These are phyloP conservation scores for Heliocidaris tuberculata DNA, from an alignment of 35 echinoderm and acorn worm species.

Conservation along the genomic window DNA sequence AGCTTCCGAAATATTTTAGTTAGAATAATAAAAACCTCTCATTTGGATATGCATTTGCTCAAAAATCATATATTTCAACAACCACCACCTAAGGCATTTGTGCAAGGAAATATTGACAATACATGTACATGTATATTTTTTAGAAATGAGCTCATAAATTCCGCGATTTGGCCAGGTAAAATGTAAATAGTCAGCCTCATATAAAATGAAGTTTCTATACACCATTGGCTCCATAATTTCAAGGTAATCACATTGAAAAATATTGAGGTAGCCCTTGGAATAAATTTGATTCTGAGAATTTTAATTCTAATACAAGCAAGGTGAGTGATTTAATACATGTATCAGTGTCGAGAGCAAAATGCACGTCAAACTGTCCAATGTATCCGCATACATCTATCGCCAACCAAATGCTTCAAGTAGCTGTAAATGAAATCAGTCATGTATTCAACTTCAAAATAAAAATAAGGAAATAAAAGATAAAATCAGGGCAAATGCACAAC, in stretches of 20 bases:
- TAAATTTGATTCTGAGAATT: not conserved
- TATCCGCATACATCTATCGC: not conserved
- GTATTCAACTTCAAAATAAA: not conserved
- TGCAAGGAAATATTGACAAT: too few relatives aligned
- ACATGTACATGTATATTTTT: not conserved
- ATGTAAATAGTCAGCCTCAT: not conserved
- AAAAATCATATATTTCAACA: too few relatives aligned
- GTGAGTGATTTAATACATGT: too few relatives aligned
- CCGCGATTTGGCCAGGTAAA: too few relatives aligned
- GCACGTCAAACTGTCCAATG: not conserved
- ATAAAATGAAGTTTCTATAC: not conserved
- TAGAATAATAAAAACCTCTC: not conserved
- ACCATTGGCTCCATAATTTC: not conserved
- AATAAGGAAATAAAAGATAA: not conserved
- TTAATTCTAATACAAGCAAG: not conserved
- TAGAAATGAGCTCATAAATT: not conserved
- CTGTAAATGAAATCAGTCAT: not conserved
- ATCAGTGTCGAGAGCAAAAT: not conserved
- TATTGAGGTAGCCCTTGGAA: not conserved
- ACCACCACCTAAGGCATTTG: too few relatives aligned
- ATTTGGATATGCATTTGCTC: too few relatives aligned
- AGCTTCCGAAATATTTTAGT: not conserved
- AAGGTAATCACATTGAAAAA: not conserved
- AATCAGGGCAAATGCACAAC: not conserved
- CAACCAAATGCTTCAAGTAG: not conserved